phyloP scores from a whole-genome alignment of 2,113 vertebrate genomes.

The Etheostoma spectabile region DNA sequence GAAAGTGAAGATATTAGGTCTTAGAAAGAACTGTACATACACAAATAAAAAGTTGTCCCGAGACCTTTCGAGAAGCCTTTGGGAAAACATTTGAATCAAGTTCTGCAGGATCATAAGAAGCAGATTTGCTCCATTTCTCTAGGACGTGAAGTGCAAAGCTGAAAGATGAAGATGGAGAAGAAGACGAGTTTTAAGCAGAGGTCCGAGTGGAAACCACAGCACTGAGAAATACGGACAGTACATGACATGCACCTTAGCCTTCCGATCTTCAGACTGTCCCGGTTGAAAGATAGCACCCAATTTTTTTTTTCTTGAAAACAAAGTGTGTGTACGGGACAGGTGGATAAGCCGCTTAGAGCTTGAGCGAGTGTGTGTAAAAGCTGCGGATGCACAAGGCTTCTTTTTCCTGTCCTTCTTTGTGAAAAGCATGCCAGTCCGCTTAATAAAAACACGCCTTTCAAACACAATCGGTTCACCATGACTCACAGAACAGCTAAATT shows the following conservation, averaged over 20 bases:
- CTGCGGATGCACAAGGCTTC: not conserved
- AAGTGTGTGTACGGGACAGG: slow-evolving; percentile 1
- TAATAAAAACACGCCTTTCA: slow-evolving; percentile 29
- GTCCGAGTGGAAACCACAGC: slow-evolving; percentile 39
- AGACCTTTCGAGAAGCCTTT: slow-evolving; percentile 70
- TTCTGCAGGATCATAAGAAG: slow-evolving; percentile 10
- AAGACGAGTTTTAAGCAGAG: slow-evolving; percentile 34
- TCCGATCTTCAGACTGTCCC: slow-evolving; percentile 25
- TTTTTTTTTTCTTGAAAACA: slow-evolving; percentile 18
- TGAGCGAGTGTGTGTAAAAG: slow-evolving; percentile 15
- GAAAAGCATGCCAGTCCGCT: slow-evolving; percentile 8
- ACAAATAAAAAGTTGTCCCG: slow-evolving; percentile 34
- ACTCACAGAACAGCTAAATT: slow-evolving; percentile 53
- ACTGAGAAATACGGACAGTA: slow-evolving; percentile 39
- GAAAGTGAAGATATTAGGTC: slow-evolving; percentile 51
- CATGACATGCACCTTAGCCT: slow-evolving; percentile 56
- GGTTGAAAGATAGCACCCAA: slow-evolving; percentile 11
- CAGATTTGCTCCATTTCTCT: slow-evolving; percentile 12
- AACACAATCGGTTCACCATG: slow-evolving; percentile 19
- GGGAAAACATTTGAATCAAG: slow-evolving; percentile 19
- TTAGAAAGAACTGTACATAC: slow-evolving; percentile 70
- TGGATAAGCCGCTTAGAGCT: slow-evolving; percentile 32
- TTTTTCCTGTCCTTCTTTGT: slow-evolving; percentile 26
- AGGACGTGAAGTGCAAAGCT: slow-evolving; percentile 1
- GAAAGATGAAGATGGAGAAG: slow-evolving; percentile 18